These are phyloP conservation scores for Drosophila affinis DNA, from an alignment of 2,888 invertebrate genomes.

Conservation along the genomic window DNA sequence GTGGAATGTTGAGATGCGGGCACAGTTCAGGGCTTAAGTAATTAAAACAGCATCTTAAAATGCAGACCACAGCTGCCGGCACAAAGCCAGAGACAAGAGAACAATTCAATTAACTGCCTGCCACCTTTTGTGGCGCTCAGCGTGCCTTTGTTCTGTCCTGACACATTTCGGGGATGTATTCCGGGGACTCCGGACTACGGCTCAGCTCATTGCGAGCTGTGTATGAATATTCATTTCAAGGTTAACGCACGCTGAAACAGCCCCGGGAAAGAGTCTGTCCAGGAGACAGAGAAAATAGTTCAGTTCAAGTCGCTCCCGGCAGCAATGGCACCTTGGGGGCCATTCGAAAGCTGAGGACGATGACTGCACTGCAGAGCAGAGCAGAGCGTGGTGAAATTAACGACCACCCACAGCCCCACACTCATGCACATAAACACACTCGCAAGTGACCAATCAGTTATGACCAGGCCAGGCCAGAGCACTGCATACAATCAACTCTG, in stretches of 20 bases:
- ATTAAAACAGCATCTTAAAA: conserved; percentile 38
- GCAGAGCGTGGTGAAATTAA: conserved; percentile 50
- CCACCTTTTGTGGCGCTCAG: conserved; percentile 19
- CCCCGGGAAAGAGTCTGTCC: conserved; percentile 3
- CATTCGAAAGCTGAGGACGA: conserved; percentile 42
- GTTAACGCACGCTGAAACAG: conserved; percentile 60
- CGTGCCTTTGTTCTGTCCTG: conserved; percentile 29
- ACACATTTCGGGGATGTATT: conserved; percentile 9
- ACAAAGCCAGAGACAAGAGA: conserved; percentile 23
- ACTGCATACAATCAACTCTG: conserved; percentile 75
- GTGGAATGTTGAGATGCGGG: not conserved
- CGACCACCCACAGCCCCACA: conserved; percentile 33
- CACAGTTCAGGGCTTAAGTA: conserved; percentile 14
- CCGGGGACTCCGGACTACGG: not conserved
- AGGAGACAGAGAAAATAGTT: conserved; percentile 30
- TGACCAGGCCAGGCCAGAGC: conserved; percentile 47
- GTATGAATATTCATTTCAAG: conserved; percentile 72
- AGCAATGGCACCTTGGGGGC: conserved; percentile 46
- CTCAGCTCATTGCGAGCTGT: conserved; percentile 7
- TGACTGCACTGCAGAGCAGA: conserved; percentile 40
- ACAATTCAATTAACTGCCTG: conserved; percentile 41
- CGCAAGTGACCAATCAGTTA: conserved; percentile 70
- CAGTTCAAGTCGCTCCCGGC: conserved; percentile 40
- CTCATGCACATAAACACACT: conserved; percentile 6
- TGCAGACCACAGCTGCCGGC: not conserved